Evolutionary conservation across 2,113 vertebrate species (phyloP), one percentile per base, ranked within the genome.

Genomic region (Diadophis punctatus): DNA sequence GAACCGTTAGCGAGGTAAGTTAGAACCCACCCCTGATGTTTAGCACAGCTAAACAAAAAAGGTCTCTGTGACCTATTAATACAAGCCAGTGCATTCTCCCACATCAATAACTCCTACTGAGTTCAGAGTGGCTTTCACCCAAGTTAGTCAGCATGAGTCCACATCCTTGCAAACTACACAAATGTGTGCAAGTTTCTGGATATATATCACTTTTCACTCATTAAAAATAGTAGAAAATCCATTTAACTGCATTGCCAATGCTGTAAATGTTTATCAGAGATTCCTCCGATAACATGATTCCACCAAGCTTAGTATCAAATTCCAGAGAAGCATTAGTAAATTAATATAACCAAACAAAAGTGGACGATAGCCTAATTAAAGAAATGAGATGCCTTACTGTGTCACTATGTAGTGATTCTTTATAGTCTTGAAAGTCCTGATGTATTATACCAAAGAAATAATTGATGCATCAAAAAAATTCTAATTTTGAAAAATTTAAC

Each of bases 401-500:
- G 34, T 80, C 16, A 39, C 23, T 12, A 53, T n/a, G 1, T 9
- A 39, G 2, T 92, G 86, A 8, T 58, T 87, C 16, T 39, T 92
- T 88, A 23, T n/a, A 51, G 52, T 49, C 16, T 55, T 74, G 49
- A n/a, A 74, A 88, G 34, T n/a, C 25, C 30, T 88, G 48, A 14
- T 74, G 2, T 39, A 80, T 80, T 39, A 39, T 55, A 49, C 60
- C 60, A 53, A 74, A 18, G 46, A 92, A 91, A 52, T 91, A 88
- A 53, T 55, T 88, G 86, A 92, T 52, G 86, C 68, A 84, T 88
- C 60, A 74, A 92, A 92, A 87, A 92, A 46, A 25, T 74, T 91
- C 56, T 91, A 68, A 91, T 68, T 91, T 92, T 89, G 91, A 89
- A 89, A 84, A 89, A 3, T 88, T 55, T 89, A 48, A 46, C 86